Percentiles rank a stretch among this genome's conserved stretches.
Conservation (phyloP, 1,140 invertebrate genomes). For the Galleria mellonella region DNA sequence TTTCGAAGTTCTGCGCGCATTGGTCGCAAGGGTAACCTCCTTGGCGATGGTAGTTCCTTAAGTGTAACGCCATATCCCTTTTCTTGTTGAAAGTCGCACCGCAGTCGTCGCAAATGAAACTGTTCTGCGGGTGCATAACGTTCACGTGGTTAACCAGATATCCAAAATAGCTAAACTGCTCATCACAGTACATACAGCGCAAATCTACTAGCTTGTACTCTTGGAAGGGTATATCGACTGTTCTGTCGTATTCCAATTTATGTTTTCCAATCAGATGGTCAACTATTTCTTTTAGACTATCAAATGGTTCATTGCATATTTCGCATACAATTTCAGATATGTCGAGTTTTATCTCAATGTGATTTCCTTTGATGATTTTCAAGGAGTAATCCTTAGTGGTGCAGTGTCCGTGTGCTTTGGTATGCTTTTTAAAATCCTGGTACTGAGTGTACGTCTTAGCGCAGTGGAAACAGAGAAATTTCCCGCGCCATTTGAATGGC, state of each 20-base stretch:
- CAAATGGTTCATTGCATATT: constrained; percentile 43
- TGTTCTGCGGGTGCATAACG: constrained; percentile 37
- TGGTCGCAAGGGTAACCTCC: constrained; percentile 44
- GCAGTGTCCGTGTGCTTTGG: constrained; percentile 39
- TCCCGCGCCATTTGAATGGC: constrained; percentile 60
- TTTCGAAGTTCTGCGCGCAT: constrained; percentile 33
- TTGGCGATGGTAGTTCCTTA: constrained; percentile 34
- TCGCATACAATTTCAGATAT: constrained; percentile 46
- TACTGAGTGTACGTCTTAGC: constrained; percentile 38
- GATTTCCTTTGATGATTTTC: constrained; percentile 39
- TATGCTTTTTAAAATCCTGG: constrained; percentile 45
- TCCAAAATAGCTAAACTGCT: constrained; percentile 40
- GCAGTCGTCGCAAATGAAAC: constrained; percentile 49
- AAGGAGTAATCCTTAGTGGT: constrained; percentile 35
- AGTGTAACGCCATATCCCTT: constrained; percentile 35
- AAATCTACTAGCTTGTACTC: constrained; percentile 41
- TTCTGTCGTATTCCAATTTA: constrained; percentile 41
- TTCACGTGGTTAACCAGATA: constrained; percentile 49
- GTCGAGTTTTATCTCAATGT: constrained; percentile 51
- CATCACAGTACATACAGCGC: constrained; percentile 36
- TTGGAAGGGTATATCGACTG: constrained; percentile 31
- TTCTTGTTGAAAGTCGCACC: constrained; percentile 46
- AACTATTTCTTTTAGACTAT: constrained; percentile 32
- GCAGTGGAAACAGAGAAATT: constrained; percentile 55
- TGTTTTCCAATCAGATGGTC: constrained; percentile 52